Conservation (phyloP, 2,797 vertebrate species). For the Scolopax bukidnonensis region DNA sequence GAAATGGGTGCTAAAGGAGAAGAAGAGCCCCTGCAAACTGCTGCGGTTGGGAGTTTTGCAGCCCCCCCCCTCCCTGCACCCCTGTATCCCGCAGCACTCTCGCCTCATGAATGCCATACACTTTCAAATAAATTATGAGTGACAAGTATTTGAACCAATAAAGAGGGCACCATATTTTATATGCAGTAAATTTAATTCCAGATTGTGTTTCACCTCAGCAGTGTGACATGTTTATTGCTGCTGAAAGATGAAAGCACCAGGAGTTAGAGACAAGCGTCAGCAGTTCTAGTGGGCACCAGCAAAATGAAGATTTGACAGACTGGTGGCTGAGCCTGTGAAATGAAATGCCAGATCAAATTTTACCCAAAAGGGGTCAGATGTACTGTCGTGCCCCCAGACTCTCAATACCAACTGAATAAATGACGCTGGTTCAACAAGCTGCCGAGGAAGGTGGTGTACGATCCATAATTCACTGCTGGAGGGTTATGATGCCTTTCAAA, state of each 20-base stretch:
- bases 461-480: conserved; percentile 58
- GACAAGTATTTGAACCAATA: conserved; percentile 98
- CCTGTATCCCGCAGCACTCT: conserved; percentile 55
- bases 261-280: conserved; percentile 84
- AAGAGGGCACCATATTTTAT: conserved; percentile 97
- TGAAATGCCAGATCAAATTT: conserved; percentile 87
- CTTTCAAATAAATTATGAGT: conserved; percentile 96
- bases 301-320: conserved; percentile 86
- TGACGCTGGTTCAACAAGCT: conserved; percentile 68
- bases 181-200: conserved; percentile 98
- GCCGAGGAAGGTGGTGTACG: conserved; percentile 32
- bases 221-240: conserved; percentile 96
- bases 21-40: background rate
- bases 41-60: conserved; percentile 27
- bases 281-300: conserved; percentile 85
- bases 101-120: conserved; percentile 85
- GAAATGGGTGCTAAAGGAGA: conserved; percentile 44
- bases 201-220: conserved; percentile 91
- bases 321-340: conserved; percentile 81
- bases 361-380: conserved; percentile 82
- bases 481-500: conserved; percentile 41
- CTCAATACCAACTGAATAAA: conserved; percentile 78
- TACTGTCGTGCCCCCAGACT: conserved; percentile 78
- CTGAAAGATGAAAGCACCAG: conserved; percentile 86
- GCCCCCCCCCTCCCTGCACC: conserved; percentile 44